These are phyloP conservation scores for Rhopalosiphum nymphaeae DNA, from an alignment of 2,888 invertebrate species.

Conservation along the genomic window DNA sequence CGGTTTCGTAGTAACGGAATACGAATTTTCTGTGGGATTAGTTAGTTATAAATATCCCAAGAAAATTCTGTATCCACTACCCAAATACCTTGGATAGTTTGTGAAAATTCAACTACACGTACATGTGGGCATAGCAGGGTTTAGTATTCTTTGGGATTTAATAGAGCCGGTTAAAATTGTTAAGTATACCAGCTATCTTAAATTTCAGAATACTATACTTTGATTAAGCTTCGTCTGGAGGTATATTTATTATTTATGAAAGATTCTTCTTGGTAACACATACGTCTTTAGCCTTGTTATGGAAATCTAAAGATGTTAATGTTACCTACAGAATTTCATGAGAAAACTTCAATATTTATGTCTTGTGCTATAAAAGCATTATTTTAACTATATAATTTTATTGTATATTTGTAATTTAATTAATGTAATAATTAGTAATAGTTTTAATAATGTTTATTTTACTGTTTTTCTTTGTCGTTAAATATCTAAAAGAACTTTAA, in stretches of 20 bases:
- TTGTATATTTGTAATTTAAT: not conserved
- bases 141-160: constrained; percentile 64
- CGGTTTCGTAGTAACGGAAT: constrained; percentile 12
- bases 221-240: not conserved
- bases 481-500: not conserved
- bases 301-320: constrained; percentile 55
- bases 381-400: not conserved
- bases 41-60: not conserved
- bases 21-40: constrained; percentile 19
- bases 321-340: constrained; percentile 60
- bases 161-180: constrained; percentile 46
- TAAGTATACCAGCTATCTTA: constrained; percentile 38
- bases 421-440: not conserved
- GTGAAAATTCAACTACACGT: not conserved
- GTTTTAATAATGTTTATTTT: not conserved
- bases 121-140: not conserved
- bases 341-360: constrained; percentile 12
- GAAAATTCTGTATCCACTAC: not conserved
- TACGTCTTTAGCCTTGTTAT: constrained; percentile 49
- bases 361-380: not conserved
- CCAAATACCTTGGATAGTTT: not conserved
- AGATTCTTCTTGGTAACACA: constrained; percentile 60
- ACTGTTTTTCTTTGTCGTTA: not conserved
- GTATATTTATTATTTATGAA: constrained; percentile 21
- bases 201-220: constrained; percentile 53